phyloP scores from a whole-genome alignment of 2,888 invertebrate species.

The Blastobasis lacticolella region DNA sequence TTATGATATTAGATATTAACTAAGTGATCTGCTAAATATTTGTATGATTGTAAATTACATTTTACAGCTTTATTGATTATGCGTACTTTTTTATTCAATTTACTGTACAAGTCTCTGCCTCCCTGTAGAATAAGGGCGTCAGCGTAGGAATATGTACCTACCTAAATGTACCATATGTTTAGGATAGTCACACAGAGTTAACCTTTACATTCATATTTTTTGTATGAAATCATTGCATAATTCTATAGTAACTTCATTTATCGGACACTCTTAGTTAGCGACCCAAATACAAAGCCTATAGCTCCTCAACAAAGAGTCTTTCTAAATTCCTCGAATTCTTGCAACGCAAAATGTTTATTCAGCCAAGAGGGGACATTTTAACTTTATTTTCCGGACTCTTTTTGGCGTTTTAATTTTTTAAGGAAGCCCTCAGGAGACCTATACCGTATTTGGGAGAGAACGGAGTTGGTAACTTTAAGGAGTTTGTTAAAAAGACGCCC shows the following conservation, averaged over 20 bases:
- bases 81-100: no score
- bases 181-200: background rate
- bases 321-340: conserved; percentile 36
- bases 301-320: conserved; percentile 26
- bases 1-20: no score
- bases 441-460: conserved; percentile 61
- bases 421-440: conserved; percentile 55
- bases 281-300: conserved; percentile 24
- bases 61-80: no score
- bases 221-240: background rate
- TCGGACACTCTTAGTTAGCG: conserved; percentile 5
- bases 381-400: conserved; percentile 59
- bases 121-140: background rate
- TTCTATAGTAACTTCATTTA: background rate
- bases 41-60: no score
- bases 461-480: conserved; percentile 54
- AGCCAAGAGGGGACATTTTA: conserved; percentile 54
- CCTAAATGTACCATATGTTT: background rate
- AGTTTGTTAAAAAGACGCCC: conserved; percentile 66
- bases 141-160: background rate
- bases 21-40: no score
- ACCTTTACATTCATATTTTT: background rate
- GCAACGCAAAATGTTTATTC: conserved; percentile 67
- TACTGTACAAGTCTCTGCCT: no score
- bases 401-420: conserved; percentile 66